Conservation (phyloP, 2,888 invertebrate genomes). For the Microctonus hyperodae region DNA sequence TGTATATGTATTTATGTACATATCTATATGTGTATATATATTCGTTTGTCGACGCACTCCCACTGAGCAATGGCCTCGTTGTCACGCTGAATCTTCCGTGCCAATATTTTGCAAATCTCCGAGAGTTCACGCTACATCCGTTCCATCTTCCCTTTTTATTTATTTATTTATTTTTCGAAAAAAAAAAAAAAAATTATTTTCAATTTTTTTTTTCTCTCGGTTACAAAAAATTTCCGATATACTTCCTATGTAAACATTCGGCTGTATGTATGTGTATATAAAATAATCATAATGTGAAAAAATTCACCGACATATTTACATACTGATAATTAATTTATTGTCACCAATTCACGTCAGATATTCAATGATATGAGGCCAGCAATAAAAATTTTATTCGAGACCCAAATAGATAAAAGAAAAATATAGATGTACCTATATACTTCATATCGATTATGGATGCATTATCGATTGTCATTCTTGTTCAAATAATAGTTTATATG, state of each 20-base stretch:
- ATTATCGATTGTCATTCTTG: background rate
- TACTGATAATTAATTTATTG: background rate
- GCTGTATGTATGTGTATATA: background rate
- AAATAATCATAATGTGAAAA: background rate
- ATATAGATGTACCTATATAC: background rate
- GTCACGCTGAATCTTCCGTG: conserved; percentile 15
- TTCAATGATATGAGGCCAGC: background rate
- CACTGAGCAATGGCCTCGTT: conserved; percentile 19
- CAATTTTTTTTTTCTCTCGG: too few species aligned
- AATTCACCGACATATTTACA: background rate
- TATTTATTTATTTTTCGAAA: background rate
- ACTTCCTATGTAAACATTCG: background rate
- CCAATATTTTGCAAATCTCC: background rate
- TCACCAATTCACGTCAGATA: background rate
- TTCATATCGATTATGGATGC: background rate
- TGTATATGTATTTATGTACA: background rate
- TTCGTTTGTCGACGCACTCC: background rate
- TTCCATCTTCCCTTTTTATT: background rate
- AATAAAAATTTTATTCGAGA: background rate
- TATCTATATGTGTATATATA: conserved; percentile 6
- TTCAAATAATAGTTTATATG: background rate
- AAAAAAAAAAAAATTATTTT: too few species aligned
- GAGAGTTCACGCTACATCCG: background rate
- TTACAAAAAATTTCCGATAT: background rate
- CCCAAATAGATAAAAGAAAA: background rate